These are phyloP conservation scores for Siniperca chuatsi DNA, from an alignment of 2,113 vertebrate genomes.

Conservation along the genomic window DNA sequence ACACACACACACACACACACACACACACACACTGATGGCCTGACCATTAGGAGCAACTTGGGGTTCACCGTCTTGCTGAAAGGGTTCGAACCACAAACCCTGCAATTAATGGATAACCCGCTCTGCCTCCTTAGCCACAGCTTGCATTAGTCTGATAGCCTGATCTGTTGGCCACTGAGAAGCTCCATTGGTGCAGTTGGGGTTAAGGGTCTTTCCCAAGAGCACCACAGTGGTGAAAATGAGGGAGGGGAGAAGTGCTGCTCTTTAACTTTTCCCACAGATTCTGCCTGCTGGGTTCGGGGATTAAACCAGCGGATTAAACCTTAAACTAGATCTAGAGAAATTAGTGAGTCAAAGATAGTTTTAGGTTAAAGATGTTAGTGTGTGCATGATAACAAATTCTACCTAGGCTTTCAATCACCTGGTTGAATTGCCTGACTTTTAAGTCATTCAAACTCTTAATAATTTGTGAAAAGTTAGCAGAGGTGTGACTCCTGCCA, in stretches of 20 bases:
- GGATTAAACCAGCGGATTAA: background rate
- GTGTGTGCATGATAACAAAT: background rate
- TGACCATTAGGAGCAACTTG: too few relatives aligned
- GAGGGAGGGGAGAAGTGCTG: background rate
- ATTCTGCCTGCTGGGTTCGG: constrained; percentile 13
- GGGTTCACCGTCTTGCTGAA: background rate
- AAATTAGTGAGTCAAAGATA: background rate
- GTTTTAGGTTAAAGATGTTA: constrained; percentile 6
- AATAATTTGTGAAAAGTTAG: background rate
- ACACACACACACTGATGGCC: too few relatives aligned
- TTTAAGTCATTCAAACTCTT: constrained; percentile 7
- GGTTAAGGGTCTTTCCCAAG: background rate
- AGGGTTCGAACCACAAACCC: background rate
- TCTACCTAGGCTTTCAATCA: background rate
- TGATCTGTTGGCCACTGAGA: constrained; percentile 1
- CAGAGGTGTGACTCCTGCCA: constrained; percentile 14
- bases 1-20: too few relatives aligned
- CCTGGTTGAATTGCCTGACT: background rate
- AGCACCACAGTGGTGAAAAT: constrained; percentile 1
- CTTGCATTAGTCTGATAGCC: background rate
- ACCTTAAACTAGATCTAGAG: background rate
- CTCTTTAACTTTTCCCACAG: constrained; percentile 21
- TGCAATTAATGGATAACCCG: background rate
- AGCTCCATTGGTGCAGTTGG: background rate
- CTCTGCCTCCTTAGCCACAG: constrained; percentile 2